These are phyloP conservation scores for Criorhina ranunculi DNA, from an alignment of 2,888 invertebrate genomes.

Conservation along the genomic window DNA sequence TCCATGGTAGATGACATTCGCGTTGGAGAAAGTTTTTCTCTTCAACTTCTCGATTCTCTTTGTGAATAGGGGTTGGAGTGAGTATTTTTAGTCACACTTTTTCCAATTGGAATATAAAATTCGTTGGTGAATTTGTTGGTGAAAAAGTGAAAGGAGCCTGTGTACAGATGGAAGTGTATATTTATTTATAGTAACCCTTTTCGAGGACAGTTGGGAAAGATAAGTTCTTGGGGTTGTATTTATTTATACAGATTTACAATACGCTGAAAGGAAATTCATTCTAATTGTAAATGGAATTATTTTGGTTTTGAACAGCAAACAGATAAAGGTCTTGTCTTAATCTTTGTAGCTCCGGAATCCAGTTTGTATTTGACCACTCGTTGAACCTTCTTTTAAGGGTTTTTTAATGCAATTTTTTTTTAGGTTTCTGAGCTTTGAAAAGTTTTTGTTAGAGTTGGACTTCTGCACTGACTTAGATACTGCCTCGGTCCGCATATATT, in stretches of 20 bases:
- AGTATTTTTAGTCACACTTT: neutral
- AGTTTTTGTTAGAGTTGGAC: no score
- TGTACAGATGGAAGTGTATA: conserved; percentile 19
- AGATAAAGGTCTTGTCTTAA: neutral
- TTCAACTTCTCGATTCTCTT: conserved; percentile 15
- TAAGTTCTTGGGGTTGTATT: conserved; percentile 6
- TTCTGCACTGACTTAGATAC: no score
- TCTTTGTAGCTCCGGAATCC: no score
- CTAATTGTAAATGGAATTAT: conserved; percentile 10
- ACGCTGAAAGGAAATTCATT: conserved; percentile 5
- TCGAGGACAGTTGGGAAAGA: conserved; percentile 14
- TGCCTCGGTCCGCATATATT: no score
- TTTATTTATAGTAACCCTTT: conserved; percentile 57
- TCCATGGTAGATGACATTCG: neutral
- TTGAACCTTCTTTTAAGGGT: no score
- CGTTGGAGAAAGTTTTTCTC: neutral
- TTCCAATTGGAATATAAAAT: conserved; percentile 27
- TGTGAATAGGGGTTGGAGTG: neutral
- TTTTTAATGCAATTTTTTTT: no score
- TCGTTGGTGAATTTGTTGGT: conserved; percentile 46
- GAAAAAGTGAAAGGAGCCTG: conserved; percentile 9
- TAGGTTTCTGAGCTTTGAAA: no score
- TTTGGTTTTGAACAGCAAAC: conserved; percentile 1
- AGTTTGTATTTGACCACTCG: no score
- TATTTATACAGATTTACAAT: conserved; percentile 45